Evolutionary conservation across 2,113 vertebrate genomes (phyloP).

Genomic region (Microcebus tavaratra): DNA sequence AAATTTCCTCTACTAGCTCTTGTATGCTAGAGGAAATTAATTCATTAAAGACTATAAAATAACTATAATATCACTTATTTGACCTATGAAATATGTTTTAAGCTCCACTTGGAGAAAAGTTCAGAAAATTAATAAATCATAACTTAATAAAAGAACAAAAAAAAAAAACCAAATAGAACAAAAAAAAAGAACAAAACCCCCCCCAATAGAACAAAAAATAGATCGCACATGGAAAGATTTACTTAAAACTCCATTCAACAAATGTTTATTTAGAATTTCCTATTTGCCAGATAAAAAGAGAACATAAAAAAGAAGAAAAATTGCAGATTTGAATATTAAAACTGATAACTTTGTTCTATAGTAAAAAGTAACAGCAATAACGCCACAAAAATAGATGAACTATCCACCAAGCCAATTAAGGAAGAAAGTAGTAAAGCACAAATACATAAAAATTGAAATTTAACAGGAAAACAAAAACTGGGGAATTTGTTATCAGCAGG

Average conservation of each 20-base stretch:
- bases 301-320: neutral
- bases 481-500: neutral
- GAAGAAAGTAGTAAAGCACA: neutral
- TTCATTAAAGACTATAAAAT: neutral
- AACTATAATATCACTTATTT: neutral
- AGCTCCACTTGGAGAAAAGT: neutral
- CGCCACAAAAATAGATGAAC: neutral
- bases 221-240: neutral
- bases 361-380: neutral
- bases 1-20: neutral
- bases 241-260: neutral
- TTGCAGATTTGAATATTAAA: neutral
- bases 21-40: conserved; percentile 23
- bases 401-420: neutral
- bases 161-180: neutral
- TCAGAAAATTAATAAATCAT: conserved; percentile 28
- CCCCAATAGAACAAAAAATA: neutral
- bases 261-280: neutral
- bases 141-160: neutral
- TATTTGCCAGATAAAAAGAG: neutral
- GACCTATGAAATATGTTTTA: neutral
- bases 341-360: neutral
- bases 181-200: no score
- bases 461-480: neutral
- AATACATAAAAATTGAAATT: neutral